Percentiles rank a stretch among this genome's conserved stretches.
Evolutionary conservation across 2,888 invertebrate species (phyloP).

Genomic region (Leucoptera coffeella): DNA sequence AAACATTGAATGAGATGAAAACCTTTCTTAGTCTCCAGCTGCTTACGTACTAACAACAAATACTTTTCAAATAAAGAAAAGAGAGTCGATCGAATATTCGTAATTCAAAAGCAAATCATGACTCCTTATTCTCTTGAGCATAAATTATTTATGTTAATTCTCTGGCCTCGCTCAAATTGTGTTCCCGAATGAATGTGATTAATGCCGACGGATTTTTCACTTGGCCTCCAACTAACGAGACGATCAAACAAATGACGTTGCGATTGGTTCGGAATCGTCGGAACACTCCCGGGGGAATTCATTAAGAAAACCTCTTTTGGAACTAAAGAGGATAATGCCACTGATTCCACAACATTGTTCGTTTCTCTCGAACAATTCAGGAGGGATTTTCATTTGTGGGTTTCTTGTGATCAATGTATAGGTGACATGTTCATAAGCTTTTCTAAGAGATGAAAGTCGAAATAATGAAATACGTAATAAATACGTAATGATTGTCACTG

Average conservation of each 20-base stretch:
- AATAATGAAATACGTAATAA: no score
- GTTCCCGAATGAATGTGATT: slow-evolving; percentile 43
- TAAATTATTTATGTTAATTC: slow-evolving; percentile 50
- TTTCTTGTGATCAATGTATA: no score
- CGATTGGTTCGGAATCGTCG: slow-evolving; percentile 27
- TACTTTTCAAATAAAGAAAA: no score
- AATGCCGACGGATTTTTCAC: slow-evolving; percentile 44
- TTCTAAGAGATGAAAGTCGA: no score
- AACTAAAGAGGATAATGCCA: slow-evolving; percentile 14
- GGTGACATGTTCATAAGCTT: no score
- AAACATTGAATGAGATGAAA: no score
- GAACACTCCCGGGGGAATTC: slow-evolving; percentile 30
- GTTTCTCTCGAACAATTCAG: no score
- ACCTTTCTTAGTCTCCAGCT: no score
- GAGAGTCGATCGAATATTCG: no score
- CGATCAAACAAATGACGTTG: slow-evolving; percentile 35
- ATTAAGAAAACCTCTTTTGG: slow-evolving; percentile 17
- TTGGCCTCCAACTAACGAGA: slow-evolving; percentile 31
- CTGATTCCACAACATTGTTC: slow-evolving; percentile 20
- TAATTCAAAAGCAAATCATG: no score
- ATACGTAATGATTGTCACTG: slow-evolving; percentile 13
- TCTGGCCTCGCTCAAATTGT: slow-evolving; percentile 38
- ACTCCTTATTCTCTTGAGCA: slow-evolving; percentile 26
- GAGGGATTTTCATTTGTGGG: no score
- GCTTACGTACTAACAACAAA: no score